Evolutionary conservation across 1,140 invertebrate species (phyloP), one percentile per base, ranked within the genome.

Genomic region (Schlechtendalia chinensis): DNA sequence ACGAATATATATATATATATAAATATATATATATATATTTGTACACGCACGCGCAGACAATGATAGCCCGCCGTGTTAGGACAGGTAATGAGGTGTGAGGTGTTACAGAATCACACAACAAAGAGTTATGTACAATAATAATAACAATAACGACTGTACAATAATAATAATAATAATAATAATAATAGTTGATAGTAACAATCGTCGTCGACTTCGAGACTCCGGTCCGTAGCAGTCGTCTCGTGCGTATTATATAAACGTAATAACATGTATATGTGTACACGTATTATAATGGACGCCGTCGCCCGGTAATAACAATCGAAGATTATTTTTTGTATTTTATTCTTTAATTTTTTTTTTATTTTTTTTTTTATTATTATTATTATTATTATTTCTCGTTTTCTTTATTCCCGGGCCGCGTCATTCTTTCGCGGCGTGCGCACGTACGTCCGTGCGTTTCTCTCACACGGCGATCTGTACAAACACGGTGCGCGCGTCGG

Each of bases 1-100:
- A 54, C 53, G 8, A 8, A 8, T 4, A 3, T 8, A 39, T 39
- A 8, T 39, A 39, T 39, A 4, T 39, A 39, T 39, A 39, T 39
- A 39, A n/a, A n/a, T n/a, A n/a, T n/a, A n/a, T n/a, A n/a, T n/a
- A n/a, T n/a, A n/a, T n/a, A n/a, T n/a, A n/a, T 50, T 50, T 56
- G 47, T 39, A 65, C 71, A 56, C 71, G 47, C n/a, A n/a, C n/a
- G 8, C 32, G 12, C 11, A 50, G 72, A 75, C 72, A 77, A 77
- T 77, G 74, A 77, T 77, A 27, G 74, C 74, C 56, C 74, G 74
- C 74, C 74, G 74, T 58, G 74, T 77, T 77, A 77, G 74, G 74
- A 77, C 74, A 77, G 74, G 74, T 77, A 77, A 77, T 77, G 74
- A 77, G 74, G 74, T 77, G 74, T 77, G 74, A 77, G 74, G 74